Base-by-base conservation (phyloP, 2,888 invertebrate genomes). In the Acanthosoma haemorrhoidale region DNA sequence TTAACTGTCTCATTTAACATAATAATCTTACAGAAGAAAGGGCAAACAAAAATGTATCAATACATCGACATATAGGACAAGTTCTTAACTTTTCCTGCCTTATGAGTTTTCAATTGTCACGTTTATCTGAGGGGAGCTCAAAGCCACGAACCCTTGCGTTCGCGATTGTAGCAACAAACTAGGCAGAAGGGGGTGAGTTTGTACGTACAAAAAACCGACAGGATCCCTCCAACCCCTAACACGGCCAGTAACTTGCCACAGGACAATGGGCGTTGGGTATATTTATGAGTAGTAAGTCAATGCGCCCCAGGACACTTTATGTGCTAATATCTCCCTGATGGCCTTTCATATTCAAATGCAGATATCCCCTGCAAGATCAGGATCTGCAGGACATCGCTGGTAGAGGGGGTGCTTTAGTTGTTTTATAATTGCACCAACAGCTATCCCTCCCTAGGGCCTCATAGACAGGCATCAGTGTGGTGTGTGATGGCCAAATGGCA, bases 221-320 rank as follows among this genome's bases (percentile, higher is more conserved):
- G 25, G 25, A 51, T 25, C 51, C 43, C 5, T 25, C 34, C 18
- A 18, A 13, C 36, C 21, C 34, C 61, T 36, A 34, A 61, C 34
- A 36, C 36, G 61, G 32, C 32, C 61, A 36, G 32, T 16, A 61
- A 61, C 41, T 13, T 41, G 41, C 16, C 13, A 41, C 41, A 41
- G 16, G 16, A 41, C n/a, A n/a, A n/a, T n/a, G 41, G 59, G 61
- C 32, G 9, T 25, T 25, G 25, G 21, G 34, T 21, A 61, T 41
- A 61, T 61, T 61, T 61, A 61, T 61, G 61, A 36, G 16, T 36
- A 21, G 36, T 61, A 34, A 61, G 61, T 61, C 36, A 36, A 36
- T 61, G 61, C 32, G 5, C 41, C n/a, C n/a, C 18, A 16, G 34
- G 38, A 36, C 36, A 36, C 61, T 61, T 61, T 61, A 61, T 61